phyloP scores from a whole-genome alignment of 2,113 vertebrate genomes.

The Rhizomys pruinosus region DNA sequence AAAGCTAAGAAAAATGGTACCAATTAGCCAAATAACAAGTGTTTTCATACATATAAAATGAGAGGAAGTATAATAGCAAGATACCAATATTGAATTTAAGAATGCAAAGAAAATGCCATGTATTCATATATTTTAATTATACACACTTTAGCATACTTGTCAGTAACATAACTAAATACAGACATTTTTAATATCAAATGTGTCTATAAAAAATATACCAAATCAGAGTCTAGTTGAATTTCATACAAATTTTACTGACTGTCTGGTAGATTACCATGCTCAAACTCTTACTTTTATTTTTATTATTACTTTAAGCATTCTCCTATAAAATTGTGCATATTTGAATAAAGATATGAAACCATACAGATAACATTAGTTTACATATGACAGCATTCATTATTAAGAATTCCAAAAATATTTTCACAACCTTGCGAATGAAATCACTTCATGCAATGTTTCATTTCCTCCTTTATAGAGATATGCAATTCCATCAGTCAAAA shows the following conservation, averaged over 20 bases:
- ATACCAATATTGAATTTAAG: no score
- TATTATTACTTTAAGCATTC: slow-evolving; percentile 45
- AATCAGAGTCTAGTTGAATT: not conserved
- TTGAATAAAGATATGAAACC: slow-evolving; percentile 26
- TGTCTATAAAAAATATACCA: not conserved
- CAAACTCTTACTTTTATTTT: slow-evolving; percentile 9
- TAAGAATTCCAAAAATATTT: slow-evolving; percentile 3
- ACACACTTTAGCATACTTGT: slow-evolving; percentile 46
- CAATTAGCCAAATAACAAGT: not conserved
- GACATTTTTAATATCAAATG: slow-evolving; percentile 26
- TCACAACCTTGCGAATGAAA: slow-evolving; percentile 1
- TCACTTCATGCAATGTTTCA: not conserved
- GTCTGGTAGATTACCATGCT: not conserved
- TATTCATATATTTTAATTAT: slow-evolving; percentile 68
- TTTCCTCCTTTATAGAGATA: not conserved
- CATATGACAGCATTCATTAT: slow-evolving; percentile 1
- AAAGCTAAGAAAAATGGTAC: not conserved
- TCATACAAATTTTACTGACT: slow-evolving; percentile 37
- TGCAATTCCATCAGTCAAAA: not conserved
- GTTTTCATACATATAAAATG: not conserved
- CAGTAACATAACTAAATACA: slow-evolving; percentile 56
- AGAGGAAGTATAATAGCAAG: not conserved
- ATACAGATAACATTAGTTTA: not conserved
- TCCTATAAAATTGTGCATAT: slow-evolving; percentile 36
- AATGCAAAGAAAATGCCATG: slow-evolving; percentile 29